Conservation (phyloP, 2,888 invertebrate genomes). For the Craniophora ligustri region DNA sequence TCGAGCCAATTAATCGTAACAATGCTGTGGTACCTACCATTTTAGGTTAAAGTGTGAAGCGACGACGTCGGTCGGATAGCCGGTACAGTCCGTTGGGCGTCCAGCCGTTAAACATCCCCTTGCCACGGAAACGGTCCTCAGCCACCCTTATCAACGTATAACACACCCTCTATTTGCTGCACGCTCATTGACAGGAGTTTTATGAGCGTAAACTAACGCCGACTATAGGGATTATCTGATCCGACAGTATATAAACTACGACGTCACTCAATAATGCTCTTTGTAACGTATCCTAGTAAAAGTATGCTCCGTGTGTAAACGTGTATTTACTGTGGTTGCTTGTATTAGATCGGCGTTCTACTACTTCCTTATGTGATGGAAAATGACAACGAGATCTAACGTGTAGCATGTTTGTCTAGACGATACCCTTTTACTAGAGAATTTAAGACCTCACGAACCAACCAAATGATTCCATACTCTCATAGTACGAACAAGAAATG, state of each 20-base stretch:
- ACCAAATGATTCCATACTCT: too few species aligned
- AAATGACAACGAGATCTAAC: too few species aligned
- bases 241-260: constrained; percentile 11
- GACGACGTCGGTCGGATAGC: constrained; percentile 22
- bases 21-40: constrained; percentile 9
- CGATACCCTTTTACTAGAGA: too few species aligned
- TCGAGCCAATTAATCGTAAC: constrained; percentile 21
- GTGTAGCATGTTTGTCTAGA: too few species aligned
- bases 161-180: constrained; percentile 42
- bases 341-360: too few species aligned
- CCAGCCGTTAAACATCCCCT: constrained; percentile 48
- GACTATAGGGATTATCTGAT: constrained; percentile 26
- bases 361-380: too few species aligned
- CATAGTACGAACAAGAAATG: too few species aligned
- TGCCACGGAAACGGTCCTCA: constrained; percentile 19
- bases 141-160: constrained; percentile 39
- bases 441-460: too few species aligned
- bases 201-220: constrained; percentile 36
- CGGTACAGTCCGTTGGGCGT: constrained; percentile 38
- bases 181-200: constrained; percentile 29
- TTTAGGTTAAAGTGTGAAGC: constrained; percentile 6
- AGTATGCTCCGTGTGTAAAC: too few species aligned
- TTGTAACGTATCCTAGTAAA: background rate
- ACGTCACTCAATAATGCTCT: constrained; percentile 18
- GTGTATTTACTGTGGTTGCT: too few species aligned